Conservation (phyloP, 2,888 invertebrate genomes). For the Norana najaformis region DNA sequence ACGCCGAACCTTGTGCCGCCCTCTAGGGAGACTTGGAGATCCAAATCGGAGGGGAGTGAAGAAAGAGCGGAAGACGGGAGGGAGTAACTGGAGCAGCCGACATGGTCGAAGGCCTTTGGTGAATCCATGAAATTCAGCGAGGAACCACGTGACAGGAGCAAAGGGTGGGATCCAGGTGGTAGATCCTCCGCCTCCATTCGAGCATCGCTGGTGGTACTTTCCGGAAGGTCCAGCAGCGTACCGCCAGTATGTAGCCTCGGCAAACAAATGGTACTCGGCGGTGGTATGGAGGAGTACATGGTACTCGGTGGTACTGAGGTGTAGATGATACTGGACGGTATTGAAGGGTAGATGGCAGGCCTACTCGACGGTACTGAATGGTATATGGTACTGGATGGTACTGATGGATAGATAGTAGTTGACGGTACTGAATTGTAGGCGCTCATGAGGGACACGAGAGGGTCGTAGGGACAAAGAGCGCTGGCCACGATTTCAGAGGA, state of each 20-base stretch:
- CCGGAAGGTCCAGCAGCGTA: background rate
- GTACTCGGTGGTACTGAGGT: background rate
- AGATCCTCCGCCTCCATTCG: background rate
- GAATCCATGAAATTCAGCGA: background rate
- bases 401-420: background rate
- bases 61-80: background rate
- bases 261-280: slow-evolving; percentile 14
- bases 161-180: background rate
- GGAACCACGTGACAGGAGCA: background rate
- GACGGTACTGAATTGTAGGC: background rate
- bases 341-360: background rate
- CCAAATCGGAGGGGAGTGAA: background rate
- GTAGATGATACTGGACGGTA: background rate
- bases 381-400: background rate
- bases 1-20: background rate
- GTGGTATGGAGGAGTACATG: background rate
- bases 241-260: background rate
- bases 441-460: background rate
- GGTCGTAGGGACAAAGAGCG: slow-evolving; percentile 9
- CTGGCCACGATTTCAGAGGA: slow-evolving; percentile 18
- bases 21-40: background rate
- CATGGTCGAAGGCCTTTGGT: background rate
- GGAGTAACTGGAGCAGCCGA: background rate
- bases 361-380: background rate
- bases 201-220: background rate